Percentiles rank a stretch among this genome's conserved stretches.
Evolutionary conservation across 2,797 vertebrate species (phyloP).

Genomic region (Myoxocephalus aenaeus): DNA sequence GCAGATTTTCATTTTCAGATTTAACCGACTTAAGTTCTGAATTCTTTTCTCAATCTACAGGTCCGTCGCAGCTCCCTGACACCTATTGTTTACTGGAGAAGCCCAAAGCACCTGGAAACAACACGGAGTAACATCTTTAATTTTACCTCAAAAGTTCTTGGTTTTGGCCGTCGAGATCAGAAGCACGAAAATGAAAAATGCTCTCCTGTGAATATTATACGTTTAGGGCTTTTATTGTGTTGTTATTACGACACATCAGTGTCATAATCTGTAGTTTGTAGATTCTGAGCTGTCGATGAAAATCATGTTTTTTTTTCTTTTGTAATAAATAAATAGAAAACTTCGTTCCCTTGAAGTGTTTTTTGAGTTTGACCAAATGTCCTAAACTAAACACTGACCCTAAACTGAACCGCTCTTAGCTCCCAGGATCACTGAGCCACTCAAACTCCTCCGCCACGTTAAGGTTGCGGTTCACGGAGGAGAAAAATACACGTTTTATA

Average conservation of each 20-base stretch:
- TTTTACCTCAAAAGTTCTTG: not conserved
- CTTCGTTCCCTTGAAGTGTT: not conserved
- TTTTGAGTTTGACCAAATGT: no score
- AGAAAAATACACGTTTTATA: no score
- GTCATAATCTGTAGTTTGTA: not conserved
- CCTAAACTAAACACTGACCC: no score
- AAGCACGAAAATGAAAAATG: no score
- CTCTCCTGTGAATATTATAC: no score
- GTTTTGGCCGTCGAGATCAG: no score
- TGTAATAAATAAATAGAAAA: not conserved
- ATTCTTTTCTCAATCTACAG: slow-evolving; percentile 18
- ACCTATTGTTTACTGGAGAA: not conserved
- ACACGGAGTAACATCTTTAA: not conserved
- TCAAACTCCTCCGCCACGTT: no score
- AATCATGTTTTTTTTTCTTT: not conserved
- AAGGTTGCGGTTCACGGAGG: no score
- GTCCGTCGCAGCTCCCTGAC: not conserved
- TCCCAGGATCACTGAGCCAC: no score
- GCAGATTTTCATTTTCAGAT: not conserved
- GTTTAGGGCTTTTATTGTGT: not conserved
- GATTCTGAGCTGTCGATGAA: not conserved
- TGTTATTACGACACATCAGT: no score
- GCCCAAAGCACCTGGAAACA: not conserved
- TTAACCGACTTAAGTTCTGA: not conserved
- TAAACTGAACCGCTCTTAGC: no score